Evolutionary conservation across 2,797 vertebrate genomes (phyloP).

Genomic region (Percopsis omiscomaycus): DNA sequence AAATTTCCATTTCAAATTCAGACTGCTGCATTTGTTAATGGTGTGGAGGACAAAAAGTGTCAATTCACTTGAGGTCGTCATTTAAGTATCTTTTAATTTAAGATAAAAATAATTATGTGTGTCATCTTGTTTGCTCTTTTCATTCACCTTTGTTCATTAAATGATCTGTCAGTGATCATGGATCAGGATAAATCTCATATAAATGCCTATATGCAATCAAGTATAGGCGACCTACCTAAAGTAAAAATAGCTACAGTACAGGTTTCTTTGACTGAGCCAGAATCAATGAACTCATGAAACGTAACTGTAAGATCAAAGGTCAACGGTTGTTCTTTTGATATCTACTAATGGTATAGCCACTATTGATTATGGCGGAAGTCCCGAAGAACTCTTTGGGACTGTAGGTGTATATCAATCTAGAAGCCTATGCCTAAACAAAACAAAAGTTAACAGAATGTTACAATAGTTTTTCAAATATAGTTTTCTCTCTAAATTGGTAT

Average conservation of each 20-base stretch:
- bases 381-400: constrained; percentile 1
- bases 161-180: not conserved
- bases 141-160: not conserved
- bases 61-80: too few relatives aligned
- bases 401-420: not conserved
- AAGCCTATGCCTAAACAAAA: too few relatives aligned
- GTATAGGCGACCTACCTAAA: too few relatives aligned
- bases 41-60: constrained; percentile 6
- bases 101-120: too few relatives aligned
- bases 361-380: constrained; percentile 19
- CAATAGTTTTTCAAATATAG: too few relatives aligned
- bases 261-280: not conserved
- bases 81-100: too few relatives aligned
- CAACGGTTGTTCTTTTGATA: constrained; percentile 20
- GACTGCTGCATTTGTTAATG: constrained; percentile 59
- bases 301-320: constrained; percentile 7
- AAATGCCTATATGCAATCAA: too few relatives aligned
- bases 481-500: too few relatives aligned
- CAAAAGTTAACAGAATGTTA: too few relatives aligned
- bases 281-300: not conserved
- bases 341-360: not conserved
- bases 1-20: constrained; percentile 80
- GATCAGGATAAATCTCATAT: too few relatives aligned
- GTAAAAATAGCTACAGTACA: too few relatives aligned
- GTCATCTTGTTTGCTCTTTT: not conserved